Evolutionary conservation across 2,888 invertebrate species (phyloP).

Genomic region (Eutolmus rufibarbis): DNA sequence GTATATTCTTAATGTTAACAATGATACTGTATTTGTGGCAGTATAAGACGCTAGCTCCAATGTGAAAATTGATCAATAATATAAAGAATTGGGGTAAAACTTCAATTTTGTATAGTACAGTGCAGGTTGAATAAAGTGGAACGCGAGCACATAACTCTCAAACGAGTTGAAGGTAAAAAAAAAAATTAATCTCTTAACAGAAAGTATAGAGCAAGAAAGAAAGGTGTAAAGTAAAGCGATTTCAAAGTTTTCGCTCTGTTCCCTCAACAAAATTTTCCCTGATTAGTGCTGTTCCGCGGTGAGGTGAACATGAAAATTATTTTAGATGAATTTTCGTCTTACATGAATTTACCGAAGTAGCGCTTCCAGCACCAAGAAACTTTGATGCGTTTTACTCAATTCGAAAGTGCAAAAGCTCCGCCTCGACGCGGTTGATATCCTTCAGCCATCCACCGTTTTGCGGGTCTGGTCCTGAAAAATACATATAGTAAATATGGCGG

Average conservation of each 20-base stretch:
- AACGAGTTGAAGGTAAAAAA: neutral
- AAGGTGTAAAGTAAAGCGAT: neutral
- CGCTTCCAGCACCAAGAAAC: neutral
- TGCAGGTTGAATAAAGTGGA: neutral
- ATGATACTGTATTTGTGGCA: too few species aligned
- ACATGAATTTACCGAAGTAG: neutral
- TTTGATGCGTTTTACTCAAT: constrained; percentile 5
- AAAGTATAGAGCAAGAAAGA: neutral
- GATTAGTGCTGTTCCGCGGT: neutral
- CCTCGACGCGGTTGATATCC: neutral
- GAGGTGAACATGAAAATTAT: constrained; percentile 14
- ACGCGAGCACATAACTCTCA: neutral
- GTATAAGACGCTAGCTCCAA: too few species aligned
- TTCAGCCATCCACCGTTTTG: neutral
- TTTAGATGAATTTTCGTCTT: neutral
- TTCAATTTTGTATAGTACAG: neutral
- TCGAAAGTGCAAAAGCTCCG: constrained; percentile 11
- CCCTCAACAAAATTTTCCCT: neutral
- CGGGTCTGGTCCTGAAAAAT: neutral
- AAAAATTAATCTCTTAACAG: neutral
- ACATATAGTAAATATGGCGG: neutral
- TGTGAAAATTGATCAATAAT: too few species aligned
- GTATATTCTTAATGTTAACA: too few species aligned
- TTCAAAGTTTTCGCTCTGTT: neutral
- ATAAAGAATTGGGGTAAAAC: neutral